A percentile compares a stretch with the other conserved stretches of the same genome.
These are phyloP conservation scores for Chrysemys picta DNA, from an alignment of 2,113 vertebrate species.

Conservation along the genomic window DNA sequence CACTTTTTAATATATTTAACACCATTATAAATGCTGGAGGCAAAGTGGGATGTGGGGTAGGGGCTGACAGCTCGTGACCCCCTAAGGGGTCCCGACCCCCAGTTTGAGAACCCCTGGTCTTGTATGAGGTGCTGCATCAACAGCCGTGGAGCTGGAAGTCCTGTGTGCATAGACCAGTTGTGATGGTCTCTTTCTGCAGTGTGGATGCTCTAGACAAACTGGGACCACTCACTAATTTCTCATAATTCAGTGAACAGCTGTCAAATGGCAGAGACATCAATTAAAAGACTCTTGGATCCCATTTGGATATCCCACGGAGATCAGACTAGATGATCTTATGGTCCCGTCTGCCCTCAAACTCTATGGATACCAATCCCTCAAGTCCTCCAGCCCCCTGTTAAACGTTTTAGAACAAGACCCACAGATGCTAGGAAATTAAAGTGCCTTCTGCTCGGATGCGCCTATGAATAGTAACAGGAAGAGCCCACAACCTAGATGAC, in stretches of 20 bases:
- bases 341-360: neutral
- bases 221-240: neutral
- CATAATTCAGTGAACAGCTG: neutral
- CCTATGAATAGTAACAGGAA: neutral
- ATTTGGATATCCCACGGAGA: neutral
- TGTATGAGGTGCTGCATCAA: neutral
- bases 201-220: neutral
- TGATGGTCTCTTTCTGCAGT: neutral
- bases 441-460: fast-evolving
- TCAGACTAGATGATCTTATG: neutral
- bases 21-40: no score
- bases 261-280: fast-evolving
- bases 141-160: neutral
- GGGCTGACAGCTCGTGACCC: no score
- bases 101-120: no score
- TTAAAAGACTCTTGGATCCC: neutral
- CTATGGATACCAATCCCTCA: neutral
- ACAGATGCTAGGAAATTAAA: fast-evolving
- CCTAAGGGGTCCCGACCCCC: no score
- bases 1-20: no score
- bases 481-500: neutral
- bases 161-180: fast-evolving
- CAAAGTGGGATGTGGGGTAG: no score
- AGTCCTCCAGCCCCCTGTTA: neutral
- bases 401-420: neutral